Conservation (phyloP, 2,797 vertebrate species). For the Gobio occitaniae region DNA sequence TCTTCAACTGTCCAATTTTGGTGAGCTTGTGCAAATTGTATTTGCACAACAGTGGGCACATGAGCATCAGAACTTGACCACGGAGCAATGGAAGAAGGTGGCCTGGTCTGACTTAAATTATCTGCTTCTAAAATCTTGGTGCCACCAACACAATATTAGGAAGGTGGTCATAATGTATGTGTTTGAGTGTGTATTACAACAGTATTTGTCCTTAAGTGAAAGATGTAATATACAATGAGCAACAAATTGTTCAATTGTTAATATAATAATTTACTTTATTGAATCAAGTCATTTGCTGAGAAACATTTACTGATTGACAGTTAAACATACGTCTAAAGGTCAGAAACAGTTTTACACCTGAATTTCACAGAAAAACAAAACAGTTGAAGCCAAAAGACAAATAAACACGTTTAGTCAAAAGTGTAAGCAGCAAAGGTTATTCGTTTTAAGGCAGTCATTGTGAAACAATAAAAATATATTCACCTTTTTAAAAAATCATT, state of each 20-base stretch:
- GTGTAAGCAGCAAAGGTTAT: slow-evolving; percentile 21
- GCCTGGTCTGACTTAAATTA: too few relatives aligned
- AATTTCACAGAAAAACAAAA: slow-evolving; percentile 36
- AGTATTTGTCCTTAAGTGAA: background rate
- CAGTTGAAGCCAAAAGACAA: background rate
- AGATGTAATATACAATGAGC: background rate
- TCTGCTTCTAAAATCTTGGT: too few relatives aligned
- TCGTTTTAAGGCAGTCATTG: slow-evolving; percentile 35
- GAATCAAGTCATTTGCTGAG: slow-evolving; percentile 29
- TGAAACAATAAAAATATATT: slow-evolving; percentile 16
- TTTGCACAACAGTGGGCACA: too few relatives aligned
- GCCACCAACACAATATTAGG: too few relatives aligned
- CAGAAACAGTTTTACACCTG: slow-evolving; percentile 31
- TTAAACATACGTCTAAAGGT: slow-evolving; percentile 22
- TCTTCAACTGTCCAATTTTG: too few relatives aligned
- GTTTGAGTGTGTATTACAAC: background rate
- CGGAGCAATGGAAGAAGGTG: too few relatives aligned
- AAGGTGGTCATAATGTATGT: too few relatives aligned
- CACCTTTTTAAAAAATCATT: background rate
- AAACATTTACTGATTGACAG: slow-evolving; percentile 60
- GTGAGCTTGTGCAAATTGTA: too few relatives aligned
- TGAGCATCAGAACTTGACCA: too few relatives aligned
- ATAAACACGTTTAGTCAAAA: slow-evolving; percentile 8
- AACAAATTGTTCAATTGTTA: background rate
- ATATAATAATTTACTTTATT: slow-evolving; percentile 35